phyloP scores from a whole-genome alignment of 2,797 vertebrate genomes.

The Helostoma temminkii region DNA sequence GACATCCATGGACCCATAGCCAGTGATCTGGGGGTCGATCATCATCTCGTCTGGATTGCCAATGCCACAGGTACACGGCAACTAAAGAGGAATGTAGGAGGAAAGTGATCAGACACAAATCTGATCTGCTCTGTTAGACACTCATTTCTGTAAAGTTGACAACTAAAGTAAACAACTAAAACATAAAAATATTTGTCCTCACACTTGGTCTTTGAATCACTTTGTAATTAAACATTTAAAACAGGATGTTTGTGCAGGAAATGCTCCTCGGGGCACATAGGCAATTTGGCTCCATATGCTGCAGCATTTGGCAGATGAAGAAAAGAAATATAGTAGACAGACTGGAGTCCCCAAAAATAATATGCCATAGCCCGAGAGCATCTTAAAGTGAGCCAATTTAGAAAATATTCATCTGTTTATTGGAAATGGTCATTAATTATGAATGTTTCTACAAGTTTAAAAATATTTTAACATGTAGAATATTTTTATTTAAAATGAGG shows the following conservation, averaged over 20 bases:
- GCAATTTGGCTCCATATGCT: constrained; percentile 79
- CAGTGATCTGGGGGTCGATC: constrained; percentile 88
- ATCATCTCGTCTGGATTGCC: constrained; percentile 91
- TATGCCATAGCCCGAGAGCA: constrained; percentile 49
- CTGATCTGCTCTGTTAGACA: not conserved
- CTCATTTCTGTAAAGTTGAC: not conserved
- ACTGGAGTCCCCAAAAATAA: constrained; percentile 62
- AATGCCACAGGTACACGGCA: constrained; percentile 91
- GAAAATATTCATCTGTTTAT: constrained; percentile 61
- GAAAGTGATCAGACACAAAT: not conserved
- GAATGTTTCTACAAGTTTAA: constrained; percentile 33
- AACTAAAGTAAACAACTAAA: not conserved
- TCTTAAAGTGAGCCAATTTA: constrained; percentile 55
- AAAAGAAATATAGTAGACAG: constrained; percentile 56
- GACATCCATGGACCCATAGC: constrained; percentile 90
- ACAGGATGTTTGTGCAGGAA: constrained; percentile 65
- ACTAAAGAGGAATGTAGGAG: constrained; percentile 68
- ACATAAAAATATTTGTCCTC: constrained; percentile 26
- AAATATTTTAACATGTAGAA: constrained; percentile 36
- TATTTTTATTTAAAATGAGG: constrained; percentile 41
- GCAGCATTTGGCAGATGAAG: constrained; percentile 78
- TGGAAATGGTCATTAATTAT: constrained; percentile 43
- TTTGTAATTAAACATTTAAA: constrained; percentile 61
- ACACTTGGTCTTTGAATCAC: constrained; percentile 43
- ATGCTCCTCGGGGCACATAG: constrained; percentile 62